phyloP scores from a whole-genome alignment of 2,113 vertebrate species.

The Agapornis roseicollis region DNA sequence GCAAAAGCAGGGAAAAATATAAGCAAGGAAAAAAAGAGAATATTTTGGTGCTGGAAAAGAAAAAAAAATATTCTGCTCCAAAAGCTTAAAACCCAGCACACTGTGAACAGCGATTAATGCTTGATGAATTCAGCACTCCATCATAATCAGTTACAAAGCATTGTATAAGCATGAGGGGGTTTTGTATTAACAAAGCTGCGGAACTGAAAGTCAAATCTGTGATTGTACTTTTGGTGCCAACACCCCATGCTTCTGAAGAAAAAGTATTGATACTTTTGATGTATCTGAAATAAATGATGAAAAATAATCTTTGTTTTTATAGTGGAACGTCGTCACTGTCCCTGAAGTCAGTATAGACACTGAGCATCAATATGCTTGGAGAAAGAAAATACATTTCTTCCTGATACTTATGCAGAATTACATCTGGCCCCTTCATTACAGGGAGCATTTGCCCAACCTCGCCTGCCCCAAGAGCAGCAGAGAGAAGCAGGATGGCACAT shows the following conservation, averaged over 20 bases:
- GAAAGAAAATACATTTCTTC: not conserved
- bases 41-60: not conserved
- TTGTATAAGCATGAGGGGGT: not conserved
- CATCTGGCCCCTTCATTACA: not conserved
- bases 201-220: not conserved
- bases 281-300: not conserved
- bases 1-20: slow-evolving; percentile 13
- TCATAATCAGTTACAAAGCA: not conserved
- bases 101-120: slow-evolving; percentile 24
- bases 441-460: accelerated
- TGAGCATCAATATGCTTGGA: not conserved
- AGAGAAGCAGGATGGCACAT: not conserved
- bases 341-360: not conserved
- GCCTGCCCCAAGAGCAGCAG: not conserved
- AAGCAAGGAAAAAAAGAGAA: not conserved
- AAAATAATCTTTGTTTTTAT: not conserved
- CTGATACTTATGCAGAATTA: not conserved
- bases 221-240: not conserved
- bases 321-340: not conserved
- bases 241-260: not conserved
- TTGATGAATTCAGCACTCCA: not conserved
- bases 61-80: not conserved
- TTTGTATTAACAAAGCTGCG: not conserved
- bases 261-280: not conserved
- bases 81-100: not conserved